These are phyloP conservation scores for Capricornis sumatraensis DNA, from an alignment of 2,113 vertebrate genomes.

Conservation along the genomic window DNA sequence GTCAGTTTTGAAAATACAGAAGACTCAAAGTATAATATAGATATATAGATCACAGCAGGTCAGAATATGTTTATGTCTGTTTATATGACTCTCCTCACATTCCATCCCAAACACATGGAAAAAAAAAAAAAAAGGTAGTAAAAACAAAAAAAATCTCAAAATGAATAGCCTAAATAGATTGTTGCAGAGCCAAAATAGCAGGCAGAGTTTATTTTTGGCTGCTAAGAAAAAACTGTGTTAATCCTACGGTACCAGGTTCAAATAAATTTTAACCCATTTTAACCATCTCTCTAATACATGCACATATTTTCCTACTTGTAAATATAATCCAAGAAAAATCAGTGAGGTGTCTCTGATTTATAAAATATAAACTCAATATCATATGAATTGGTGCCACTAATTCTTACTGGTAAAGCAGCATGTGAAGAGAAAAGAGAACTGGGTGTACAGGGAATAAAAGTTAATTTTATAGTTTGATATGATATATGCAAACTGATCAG, in stretches of 20 bases:
- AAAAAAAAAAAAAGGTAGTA: background rate
- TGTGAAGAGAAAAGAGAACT: background rate
- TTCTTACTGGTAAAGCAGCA: background rate
- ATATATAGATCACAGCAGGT: background rate
- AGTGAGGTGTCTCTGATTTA: background rate
- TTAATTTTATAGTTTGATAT: conserved; percentile 11
- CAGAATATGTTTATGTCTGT: background rate
- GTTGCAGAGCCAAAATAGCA: background rate
- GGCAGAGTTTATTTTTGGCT: background rate
- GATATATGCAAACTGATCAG: background rate
- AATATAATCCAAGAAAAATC: background rate
- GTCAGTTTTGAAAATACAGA: background rate
- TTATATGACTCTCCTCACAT: background rate
- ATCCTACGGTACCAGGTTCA: background rate
- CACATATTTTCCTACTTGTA: background rate
- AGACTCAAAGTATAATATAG: background rate
- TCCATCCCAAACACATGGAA: accelerated
- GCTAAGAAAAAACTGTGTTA: background rate
- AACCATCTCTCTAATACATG: background rate
- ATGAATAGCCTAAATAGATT: background rate
- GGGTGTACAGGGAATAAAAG: background rate
- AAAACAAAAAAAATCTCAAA: background rate
- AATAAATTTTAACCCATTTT: background rate
- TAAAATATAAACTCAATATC: background rate
- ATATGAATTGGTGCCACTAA: background rate